Evolutionary conservation across 2,797 vertebrate genomes (phyloP).

Genomic region (Sebastes steindachneri): DNA sequence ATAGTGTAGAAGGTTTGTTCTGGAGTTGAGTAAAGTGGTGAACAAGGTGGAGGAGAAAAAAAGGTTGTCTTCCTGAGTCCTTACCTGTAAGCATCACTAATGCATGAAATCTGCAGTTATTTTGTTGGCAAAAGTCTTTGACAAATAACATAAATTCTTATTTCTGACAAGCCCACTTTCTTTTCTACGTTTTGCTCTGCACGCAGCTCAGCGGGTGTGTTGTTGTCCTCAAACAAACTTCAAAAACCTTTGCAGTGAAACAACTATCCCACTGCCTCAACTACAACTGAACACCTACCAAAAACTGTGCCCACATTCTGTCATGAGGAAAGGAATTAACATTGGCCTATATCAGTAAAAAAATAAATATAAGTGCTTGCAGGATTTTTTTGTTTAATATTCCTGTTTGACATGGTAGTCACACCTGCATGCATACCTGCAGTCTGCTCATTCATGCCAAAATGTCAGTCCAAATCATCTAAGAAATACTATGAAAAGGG

Average conservation of each 20-base stretch:
- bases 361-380: too few relatives aligned
- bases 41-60: not conserved
- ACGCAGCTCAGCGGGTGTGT: not conserved
- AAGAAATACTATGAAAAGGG: not conserved
- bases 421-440: not conserved
- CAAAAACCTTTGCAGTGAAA: not conserved
- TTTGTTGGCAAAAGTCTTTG: not conserved
- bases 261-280: not conserved
- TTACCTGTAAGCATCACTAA: not conserved
- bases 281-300: constrained; percentile 86
- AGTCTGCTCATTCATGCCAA: too few relatives aligned
- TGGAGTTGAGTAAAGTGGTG: not conserved
- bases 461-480: not conserved
- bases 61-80: not conserved
- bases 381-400: not conserved
- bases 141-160: not conserved
- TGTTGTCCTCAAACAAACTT: not conserved
- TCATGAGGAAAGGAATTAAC: too few relatives aligned
- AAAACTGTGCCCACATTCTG: constrained; percentile 92
- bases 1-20: not conserved
- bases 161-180: not conserved
- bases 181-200: too few relatives aligned
- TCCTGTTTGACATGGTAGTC: not conserved
- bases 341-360: too few relatives aligned
- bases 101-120: not conserved